phyloP scores from a whole-genome alignment of 1,140 invertebrate genomes.

The Aricia agestis region DNA sequence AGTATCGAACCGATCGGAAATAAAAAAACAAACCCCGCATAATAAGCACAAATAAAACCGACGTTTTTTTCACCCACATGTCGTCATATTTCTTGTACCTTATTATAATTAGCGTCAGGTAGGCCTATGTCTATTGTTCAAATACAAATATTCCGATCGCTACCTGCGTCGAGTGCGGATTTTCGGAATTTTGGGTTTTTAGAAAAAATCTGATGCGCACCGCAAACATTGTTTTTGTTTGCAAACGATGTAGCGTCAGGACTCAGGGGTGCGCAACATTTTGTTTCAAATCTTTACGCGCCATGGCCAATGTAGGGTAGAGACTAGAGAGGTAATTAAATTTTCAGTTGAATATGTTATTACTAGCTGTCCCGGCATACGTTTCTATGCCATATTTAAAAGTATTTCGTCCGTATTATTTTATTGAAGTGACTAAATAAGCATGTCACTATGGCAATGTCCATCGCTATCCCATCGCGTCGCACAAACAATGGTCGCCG shows the following conservation, averaged over 20 bases:
- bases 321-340: too few species aligned
- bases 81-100: constrained; percentile 70
- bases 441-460: too few species aligned
- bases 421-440: too few species aligned
- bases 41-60: constrained; percentile 1
- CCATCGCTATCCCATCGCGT: too few species aligned
- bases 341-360: neutral
- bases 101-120: constrained; percentile 72
- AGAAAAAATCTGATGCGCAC: constrained; percentile 63
- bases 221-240: constrained; percentile 73
- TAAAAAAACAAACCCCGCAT: neutral
- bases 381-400: too few species aligned
- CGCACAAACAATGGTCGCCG: too few species aligned
- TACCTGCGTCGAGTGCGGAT: constrained; percentile 69
- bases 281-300: constrained; percentile 22
- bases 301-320: too few species aligned
- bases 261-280: constrained; percentile 41
- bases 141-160: constrained; percentile 71
- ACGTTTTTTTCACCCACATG: constrained; percentile 38
- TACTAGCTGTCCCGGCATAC: too few species aligned
- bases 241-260: constrained; percentile 41
- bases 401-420: too few species aligned
- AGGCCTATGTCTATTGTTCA: constrained; percentile 63
- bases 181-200: constrained; percentile 62
- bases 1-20: neutral